Conservation (phyloP, 2,888 invertebrate genomes). For the Eupithecia subfuscata region DNA sequence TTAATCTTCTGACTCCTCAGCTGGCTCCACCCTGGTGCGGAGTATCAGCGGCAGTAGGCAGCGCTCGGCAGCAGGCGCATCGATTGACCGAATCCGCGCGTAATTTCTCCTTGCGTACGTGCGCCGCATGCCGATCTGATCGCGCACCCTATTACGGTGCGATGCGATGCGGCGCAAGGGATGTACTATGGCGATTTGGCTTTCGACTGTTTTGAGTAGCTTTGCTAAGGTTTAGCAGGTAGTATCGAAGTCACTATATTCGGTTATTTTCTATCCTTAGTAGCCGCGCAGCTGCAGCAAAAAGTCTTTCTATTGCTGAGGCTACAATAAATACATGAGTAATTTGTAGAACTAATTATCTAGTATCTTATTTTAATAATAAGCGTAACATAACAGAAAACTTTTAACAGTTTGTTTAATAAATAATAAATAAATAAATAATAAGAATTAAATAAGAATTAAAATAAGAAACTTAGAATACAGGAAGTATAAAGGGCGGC, state of each 20-base stretch:
- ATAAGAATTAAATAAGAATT: too few species aligned
- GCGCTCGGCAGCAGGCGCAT: slow-evolving; percentile 60
- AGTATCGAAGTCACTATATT: background rate
- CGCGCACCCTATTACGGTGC: slow-evolving; percentile 69
- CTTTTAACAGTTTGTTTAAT: background rate
- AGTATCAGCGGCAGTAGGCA: slow-evolving; percentile 43
- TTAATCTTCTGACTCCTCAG: slow-evolving; percentile 39
- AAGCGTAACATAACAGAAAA: background rate
- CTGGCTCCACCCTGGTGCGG: slow-evolving; percentile 50
- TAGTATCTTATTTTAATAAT: background rate
- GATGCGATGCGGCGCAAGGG: slow-evolving; percentile 13
- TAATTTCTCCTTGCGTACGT: slow-evolving; percentile 76
- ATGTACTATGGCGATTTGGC: slow-evolving; percentile 12
- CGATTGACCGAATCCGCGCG: slow-evolving; percentile 80
- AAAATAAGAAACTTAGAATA: too few species aligned
- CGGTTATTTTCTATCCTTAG: background rate
- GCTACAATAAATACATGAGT: background rate
- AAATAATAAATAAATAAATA: too few species aligned
- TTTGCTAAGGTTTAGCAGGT: background rate
- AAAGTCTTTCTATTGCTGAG: background rate
- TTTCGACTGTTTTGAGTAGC: background rate
- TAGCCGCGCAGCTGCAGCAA: background rate
- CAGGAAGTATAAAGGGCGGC: too few species aligned
- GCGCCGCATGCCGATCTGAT: slow-evolving; percentile 71
- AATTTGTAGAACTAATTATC: background rate